Evolutionary conservation across 2,797 vertebrate species (phyloP), one percentile per base, ranked within the genome.

Genomic region (Lacerta bilineata): DNA sequence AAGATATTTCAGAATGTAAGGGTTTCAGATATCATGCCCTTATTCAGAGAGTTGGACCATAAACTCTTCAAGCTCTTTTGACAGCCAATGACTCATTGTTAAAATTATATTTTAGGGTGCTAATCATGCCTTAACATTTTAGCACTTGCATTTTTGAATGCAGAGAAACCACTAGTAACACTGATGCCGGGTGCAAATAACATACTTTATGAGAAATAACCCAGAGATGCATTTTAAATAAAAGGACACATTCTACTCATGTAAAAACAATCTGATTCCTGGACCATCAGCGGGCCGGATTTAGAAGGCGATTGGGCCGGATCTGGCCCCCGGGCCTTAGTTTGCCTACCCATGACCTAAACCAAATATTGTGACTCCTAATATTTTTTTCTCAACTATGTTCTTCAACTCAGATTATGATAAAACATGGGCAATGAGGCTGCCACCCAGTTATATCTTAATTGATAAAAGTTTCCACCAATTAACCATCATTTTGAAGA

Each of bases 111-210:
- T 9, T 43, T 72, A 80, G 39, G 27, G 0, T 88, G 50, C 68
- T 81, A 23, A 81, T 82, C 84, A 84, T 18, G 89, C 25, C 41
- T 80, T 18, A 3, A 3, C 0, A 1, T 75, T 80, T 86, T 64
- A 80, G 81, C 55, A 83, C 78, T 75, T 1, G 0, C 61, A 46
- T 74, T 79, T 80, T n/a, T 0, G 1, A 0, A 61, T 0, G 0
- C 39, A 20, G 20, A 3, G 1, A 46, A 61, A 80, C 4, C 27
- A 41, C n/a, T 85, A 82, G 85, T 18, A 36, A 7, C 27, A 50
- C 79, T 11, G 41, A 78, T 84, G 87, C 86, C 88, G 85, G 66
- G 82, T 78, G 50, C 25, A 78, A 78, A 69, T 76, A 66, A 68
- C 2, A 0, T 83, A 33, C 33, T 33, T 33, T 33, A 71, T 71